Base-by-base conservation (phyloP, 2,888 invertebrate genomes). In the Heliconius ismenius region DNA sequence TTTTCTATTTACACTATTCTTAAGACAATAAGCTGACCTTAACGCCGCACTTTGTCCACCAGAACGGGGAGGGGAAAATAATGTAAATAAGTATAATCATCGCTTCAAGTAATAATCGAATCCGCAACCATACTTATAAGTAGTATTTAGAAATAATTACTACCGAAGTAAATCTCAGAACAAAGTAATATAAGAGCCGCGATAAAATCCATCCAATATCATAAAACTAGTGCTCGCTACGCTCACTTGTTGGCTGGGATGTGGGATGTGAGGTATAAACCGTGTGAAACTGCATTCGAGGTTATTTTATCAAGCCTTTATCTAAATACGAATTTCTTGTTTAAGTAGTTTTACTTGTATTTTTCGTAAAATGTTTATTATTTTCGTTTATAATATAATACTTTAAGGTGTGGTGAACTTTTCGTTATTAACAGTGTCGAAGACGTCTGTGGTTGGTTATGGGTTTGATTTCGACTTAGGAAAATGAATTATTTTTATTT, bases 201-300 rank as follows among this genome's bases (percentile, higher is more conserved):
- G 69, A 63, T 73, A 76, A 78, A 74, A 78, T 60, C 74, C 65
- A 78, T 78, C 70, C 78, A 78, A 76, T 78, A 68, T 76, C 78
- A 69, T 64, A 73, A 64, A 78, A 73, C 70, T 73, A 76, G 74
- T 58, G 68, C 74, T 64, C 63, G 65, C 60, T 64, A 62, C 76
- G 54, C 13, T 32, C 54, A 69, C 69, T 70, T 58, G 69, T 70
- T 70, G 69, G 28, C n/a, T 13, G 36, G 60, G 39, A 39, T 62
- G 62, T 26, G 73, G 60, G 39, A 62, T 73, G 62, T 26, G 73
- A 62, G 62, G 39, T 62, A 62, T 62, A 73, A 60, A 43, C 62
- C 28, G 28, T 58, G 72, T 62, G 73, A 60, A 62, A 73, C 73
- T 73, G 73, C 73, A 73, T 73, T 43, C 73, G 39, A 60, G 32